A percentile compares a stretch with the other conserved stretches of the same genome.
Evolutionary conservation across 2,888 invertebrate genomes (phyloP).

Genomic region (Phengaris alcon): DNA sequence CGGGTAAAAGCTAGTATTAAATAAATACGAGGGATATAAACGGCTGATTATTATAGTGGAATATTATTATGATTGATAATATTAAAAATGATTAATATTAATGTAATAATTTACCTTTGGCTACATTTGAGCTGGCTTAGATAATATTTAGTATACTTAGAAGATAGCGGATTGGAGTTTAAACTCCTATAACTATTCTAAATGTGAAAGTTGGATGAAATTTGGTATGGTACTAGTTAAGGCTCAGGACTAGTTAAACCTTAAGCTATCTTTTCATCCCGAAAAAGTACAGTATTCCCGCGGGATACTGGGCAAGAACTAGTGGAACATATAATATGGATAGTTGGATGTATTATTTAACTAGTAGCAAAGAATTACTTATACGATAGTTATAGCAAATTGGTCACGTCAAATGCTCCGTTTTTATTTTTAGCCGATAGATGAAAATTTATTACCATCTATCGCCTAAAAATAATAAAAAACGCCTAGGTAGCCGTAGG

Average conservation of each 20-base stretch:
- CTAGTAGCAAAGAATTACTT: background rate
- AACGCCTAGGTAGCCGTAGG: too few species aligned
- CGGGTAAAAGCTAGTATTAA: too few species aligned
- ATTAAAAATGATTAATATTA: background rate
- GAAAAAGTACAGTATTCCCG: too few species aligned
- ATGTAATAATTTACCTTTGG: conserved; percentile 6
- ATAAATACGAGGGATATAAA: background rate
- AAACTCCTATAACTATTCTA: too few species aligned
- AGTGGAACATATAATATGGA: too few species aligned
- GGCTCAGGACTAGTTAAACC: too few species aligned
- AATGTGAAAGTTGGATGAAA: too few species aligned
- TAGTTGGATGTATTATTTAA: background rate
- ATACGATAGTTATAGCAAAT: background rate
- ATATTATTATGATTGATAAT: background rate
- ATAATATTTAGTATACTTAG: background rate
- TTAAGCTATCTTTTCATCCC: too few species aligned
- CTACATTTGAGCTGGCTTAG: background rate
- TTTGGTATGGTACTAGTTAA: too few species aligned
- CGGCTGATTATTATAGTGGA: background rate
- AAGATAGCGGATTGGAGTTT: too few species aligned
- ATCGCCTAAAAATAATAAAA: background rate
- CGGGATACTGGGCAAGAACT: too few species aligned
- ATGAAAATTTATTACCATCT: background rate
- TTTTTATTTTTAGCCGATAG: too few species aligned
- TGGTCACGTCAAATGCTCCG: background rate